A percentile compares a stretch with the other conserved stretches of the same genome.
phyloP scores from a whole-genome alignment of 2,113 vertebrate genomes.

The Romanogobio albipinnatus region DNA sequence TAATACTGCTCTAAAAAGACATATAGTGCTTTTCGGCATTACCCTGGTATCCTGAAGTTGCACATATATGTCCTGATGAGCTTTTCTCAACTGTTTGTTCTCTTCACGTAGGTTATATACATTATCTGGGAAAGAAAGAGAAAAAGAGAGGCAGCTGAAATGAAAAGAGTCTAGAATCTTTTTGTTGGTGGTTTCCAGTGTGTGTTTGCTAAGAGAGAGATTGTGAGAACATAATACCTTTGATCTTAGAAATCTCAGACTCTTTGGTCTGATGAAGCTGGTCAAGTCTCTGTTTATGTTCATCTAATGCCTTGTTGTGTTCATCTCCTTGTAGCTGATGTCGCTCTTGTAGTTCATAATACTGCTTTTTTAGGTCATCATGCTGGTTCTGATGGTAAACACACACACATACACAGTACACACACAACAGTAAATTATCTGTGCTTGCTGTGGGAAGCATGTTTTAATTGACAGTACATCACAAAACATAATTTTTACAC shows the following conservation, averaged over 20 bases:
- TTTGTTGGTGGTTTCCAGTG: background rate
- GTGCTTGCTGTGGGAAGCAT: background rate
- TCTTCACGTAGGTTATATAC: conserved; percentile 91
- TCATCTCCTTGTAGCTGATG: conserved; percentile 87
- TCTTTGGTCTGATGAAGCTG: conserved; percentile 89
- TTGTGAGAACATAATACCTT: conserved; percentile 78
- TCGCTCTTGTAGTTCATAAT: conserved; percentile 86
- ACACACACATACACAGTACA: conserved; percentile 1
- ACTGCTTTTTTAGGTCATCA: conserved; percentile 93
- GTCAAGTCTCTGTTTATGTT: conserved; percentile 85
- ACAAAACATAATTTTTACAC: background rate
- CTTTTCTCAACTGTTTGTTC: conserved; percentile 92
- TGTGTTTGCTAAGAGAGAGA: background rate
- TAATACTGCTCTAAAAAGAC: background rate
- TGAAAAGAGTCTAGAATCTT: background rate
- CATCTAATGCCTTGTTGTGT: conserved; percentile 82
- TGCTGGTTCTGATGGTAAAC: conserved; percentile 86
- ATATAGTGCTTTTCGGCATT: conserved; percentile 45
- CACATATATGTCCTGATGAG: conserved; percentile 91
- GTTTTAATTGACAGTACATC: background rate
- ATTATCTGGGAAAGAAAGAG: conserved; percentile 73
- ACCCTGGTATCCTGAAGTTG: conserved; percentile 96
- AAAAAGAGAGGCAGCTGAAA: background rate
- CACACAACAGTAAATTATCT: background rate
- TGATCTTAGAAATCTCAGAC: conserved; percentile 86